Base-by-base conservation (phyloP, 2,797 vertebrate species). In the Holocentrus rufus region DNA sequence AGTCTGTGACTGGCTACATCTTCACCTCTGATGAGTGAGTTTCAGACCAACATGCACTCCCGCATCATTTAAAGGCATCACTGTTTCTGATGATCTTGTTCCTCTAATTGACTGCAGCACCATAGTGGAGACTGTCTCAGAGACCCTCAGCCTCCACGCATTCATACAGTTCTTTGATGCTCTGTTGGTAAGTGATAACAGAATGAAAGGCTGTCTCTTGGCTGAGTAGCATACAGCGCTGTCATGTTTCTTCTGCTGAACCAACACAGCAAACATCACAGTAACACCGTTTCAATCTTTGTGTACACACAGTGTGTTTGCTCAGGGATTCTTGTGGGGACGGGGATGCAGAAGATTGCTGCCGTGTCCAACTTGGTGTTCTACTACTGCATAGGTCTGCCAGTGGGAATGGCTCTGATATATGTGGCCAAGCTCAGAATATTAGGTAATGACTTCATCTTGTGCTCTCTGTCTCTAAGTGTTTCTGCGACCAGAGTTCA, bases 311-410 rank as follows among this genome's bases (percentile, higher is more conserved):
- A 98, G 97, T 95, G 93, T 0, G 95, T 96, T 0, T 93, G 94
- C 2, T 90, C 95, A 0, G 98, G 97, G 0, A 92, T 98, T 72
- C 90, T 98, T 70, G 72, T 97, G 7, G 97, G 97, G 36, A 81
- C 91, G 0, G 97, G 97, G 20, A 95, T 95, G 84, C 97, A 98
- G 93, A 98, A 96, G 92, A 84, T 96, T 10, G 96, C 96, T 0
- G 96, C 97, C 9, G 44, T 96, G 0, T 87, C 95, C 73, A 97
- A 96, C 5, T 85, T 97, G 13, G n/a, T 98, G 0, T 87, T 89
- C 0, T 98, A 96, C 86, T 98, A 98, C 1, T 72, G 72, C 75
- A 62, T 99, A 0, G 95, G 93, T 1, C 90, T 99, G 39, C 96
- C 98, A 11, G 50, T 96, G 0, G 96, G 95, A 76, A 87, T 95